Conservation (phyloP, 1,140 invertebrate species). For the Ruditapes philippinarum region DNA sequence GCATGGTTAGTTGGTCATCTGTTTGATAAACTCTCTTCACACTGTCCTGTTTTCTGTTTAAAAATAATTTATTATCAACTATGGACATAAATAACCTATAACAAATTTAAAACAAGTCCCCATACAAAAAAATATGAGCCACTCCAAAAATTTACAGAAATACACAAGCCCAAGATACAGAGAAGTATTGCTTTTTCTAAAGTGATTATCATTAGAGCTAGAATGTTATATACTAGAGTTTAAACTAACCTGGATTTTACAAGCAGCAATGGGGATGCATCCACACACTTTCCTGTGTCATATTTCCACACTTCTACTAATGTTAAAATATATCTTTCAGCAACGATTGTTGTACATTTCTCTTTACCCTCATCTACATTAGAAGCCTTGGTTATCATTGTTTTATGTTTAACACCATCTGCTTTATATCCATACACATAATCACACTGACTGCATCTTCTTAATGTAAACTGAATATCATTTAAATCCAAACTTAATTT, state of each 20-base stretch:
- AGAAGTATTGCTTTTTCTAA: too few relatives aligned
- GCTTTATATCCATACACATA: neutral
- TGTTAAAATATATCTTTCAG: neutral
- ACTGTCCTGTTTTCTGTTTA: too few relatives aligned
- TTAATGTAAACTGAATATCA: neutral
- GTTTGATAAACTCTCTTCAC: too few relatives aligned
- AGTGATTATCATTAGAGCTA: too few relatives aligned
- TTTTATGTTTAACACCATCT: neutral
- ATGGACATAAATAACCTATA: too few relatives aligned
- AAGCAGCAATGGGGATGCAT: constrained; percentile 89
- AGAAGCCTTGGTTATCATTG: neutral
- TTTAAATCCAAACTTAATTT: neutral
- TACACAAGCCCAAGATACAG: too few relatives aligned
- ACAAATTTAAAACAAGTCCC: too few relatives aligned
- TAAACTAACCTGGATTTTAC: constrained; percentile 68
- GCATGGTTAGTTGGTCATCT: too few relatives aligned
- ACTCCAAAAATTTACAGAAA: too few relatives aligned
- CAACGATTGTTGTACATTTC: neutral
- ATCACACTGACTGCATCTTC: neutral
- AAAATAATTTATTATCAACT: too few relatives aligned
- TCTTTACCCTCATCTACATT: neutral
- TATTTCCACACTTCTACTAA: constrained; percentile 87
- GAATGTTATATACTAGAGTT: too few relatives aligned
- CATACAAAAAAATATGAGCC: too few relatives aligned
- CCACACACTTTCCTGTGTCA: constrained; percentile 91